Base-by-base conservation (phyloP, 2,888 invertebrate species). In the Oegoconia quadripuncta region DNA sequence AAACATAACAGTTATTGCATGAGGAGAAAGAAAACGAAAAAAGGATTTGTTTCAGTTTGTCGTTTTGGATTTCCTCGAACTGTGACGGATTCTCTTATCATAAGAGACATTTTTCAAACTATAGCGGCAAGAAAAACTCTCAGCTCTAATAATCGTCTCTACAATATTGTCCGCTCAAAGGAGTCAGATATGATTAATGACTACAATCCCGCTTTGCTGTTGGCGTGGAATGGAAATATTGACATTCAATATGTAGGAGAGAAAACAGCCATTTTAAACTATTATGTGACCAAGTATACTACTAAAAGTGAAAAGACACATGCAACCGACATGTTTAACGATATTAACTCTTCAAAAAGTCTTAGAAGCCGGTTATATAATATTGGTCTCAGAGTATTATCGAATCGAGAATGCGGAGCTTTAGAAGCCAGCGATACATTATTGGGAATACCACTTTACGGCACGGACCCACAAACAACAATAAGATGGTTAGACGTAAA, bases 351-450 rank as follows among this genome's bases (percentile, higher is more conserved):
- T 20, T 6, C 20, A 20, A 20, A 20, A 20, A 50, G 18, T 14
- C 32, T 67, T 2, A 29, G 38, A 37, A 60, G 59, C 37, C 36
- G 47, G 0, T 18, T 43, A 6, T 48, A 49, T 53, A 61, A 56
- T 37, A 43, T 61, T 41, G 59, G 50, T 6, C 40, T 67, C 22
- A 49, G 64, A 23, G 42, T 45, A 1, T 43, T 64, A 35, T 51
- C 36, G 16, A 52, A 55, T 42, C 44, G 68, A 41, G 65, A 72
- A 44, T 65, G 64, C 35, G 67, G 66, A 2, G 46, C 62, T n/a
- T 42, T 66, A 5, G 64, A 71, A 55, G 65, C 64, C 34, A 50
- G 54, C 30, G 62, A 64, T 43, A 61, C 58, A 17, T 31, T 69
- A 8, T 37, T 64, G 23, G 56, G 60, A 6, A 43, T 43, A 26